Evolutionary conservation across 2,797 vertebrate species (phyloP), one percentile per base, ranked within the genome.

Genomic region (Gallinago stenura): DNA sequence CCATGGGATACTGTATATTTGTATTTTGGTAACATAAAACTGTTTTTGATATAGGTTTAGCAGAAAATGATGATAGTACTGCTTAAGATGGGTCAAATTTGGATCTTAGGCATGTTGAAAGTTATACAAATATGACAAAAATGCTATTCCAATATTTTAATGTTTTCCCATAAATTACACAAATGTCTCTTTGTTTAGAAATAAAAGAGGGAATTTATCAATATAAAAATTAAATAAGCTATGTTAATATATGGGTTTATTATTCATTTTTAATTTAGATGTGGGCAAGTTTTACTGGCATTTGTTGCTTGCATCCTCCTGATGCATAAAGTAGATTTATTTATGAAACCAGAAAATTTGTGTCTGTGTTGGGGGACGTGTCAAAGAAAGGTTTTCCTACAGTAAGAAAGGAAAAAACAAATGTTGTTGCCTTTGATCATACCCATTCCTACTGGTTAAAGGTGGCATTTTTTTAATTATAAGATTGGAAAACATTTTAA

Each of bases 401-500:
- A 35, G 41, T 50, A 58, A 30, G 15, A 58, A 86, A 66, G 65
- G 37, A 71, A 71, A 88, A 78, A 15, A 73, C 33, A 58, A 50
- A 68, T 39, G 16, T 7, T 61, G 76, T 90, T 78, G 50, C 56
- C 31, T 70, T 89, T 92, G 56, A 81, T 90, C 5, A 1, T 90
- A 54, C 46, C 69, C 83, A 43, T 53, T 96, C 51, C 30, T 85
- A 30, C 30, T 82, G 9, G 53, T 83, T 77, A 54, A 71, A 94
- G 2, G 12, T 58, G 88, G 20, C 60, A 62, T 66, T 77, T 83
- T 93, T 94, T 88, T 69, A 81, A 66, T 79, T 77, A 7, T 64
- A 83, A 89, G 57, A 85, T n/a, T 31, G 62, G 33, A 90, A 83
- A 81, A 50, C 26, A 75, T 58, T 90, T 78, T 18, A 71, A 90